Percentiles rank a stretch among this genome's conserved stretches.
These are phyloP conservation scores for Cetoscarus ocellatus DNA, from an alignment of 2,797 vertebrate species.

Conservation along the genomic window DNA sequence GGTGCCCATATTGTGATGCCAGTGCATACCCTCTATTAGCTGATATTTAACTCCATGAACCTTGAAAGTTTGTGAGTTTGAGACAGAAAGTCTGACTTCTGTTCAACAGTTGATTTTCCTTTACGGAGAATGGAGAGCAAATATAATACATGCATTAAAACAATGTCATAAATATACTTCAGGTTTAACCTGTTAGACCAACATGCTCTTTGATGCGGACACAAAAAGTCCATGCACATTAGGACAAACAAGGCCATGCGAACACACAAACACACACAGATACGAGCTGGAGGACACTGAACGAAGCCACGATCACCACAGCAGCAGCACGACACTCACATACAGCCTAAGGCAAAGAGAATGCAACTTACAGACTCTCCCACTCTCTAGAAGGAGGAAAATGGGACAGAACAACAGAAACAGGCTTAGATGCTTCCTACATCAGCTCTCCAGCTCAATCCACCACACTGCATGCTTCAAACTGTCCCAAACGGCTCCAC, in stretches of 20 bases:
- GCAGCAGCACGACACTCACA: constrained; percentile 48
- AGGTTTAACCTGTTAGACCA: constrained; percentile 25
- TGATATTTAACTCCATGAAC: no score
- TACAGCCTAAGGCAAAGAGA: constrained; percentile 76
- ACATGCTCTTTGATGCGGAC: constrained; percentile 30
- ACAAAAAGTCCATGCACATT: constrained; percentile 28
- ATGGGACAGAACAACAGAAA: constrained; percentile 89
- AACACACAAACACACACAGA: constrained; percentile 28
- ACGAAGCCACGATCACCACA: constrained; percentile 43
- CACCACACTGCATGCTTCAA: constrained; percentile 56
- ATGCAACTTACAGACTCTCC: constrained; percentile 96
- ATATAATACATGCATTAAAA: constrained; percentile 30
- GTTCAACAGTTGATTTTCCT: no score
- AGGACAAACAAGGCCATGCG: constrained; percentile 20
- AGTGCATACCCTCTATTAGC: no score
- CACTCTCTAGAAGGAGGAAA: constrained; percentile 93
- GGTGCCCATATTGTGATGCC: no score
- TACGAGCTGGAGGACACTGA: constrained; percentile 50
- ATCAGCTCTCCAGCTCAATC: constrained; percentile 31
- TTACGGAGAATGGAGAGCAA: constrained; percentile 56
- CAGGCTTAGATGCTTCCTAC: constrained; percentile 82
- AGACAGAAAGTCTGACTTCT: no score
- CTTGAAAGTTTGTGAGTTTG: no score
- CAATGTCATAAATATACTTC: constrained; percentile 36
- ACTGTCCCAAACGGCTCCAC: constrained; percentile 27